phyloP scores from a whole-genome alignment of 1,140 invertebrate genomes.

The Drosophila saltans region DNA sequence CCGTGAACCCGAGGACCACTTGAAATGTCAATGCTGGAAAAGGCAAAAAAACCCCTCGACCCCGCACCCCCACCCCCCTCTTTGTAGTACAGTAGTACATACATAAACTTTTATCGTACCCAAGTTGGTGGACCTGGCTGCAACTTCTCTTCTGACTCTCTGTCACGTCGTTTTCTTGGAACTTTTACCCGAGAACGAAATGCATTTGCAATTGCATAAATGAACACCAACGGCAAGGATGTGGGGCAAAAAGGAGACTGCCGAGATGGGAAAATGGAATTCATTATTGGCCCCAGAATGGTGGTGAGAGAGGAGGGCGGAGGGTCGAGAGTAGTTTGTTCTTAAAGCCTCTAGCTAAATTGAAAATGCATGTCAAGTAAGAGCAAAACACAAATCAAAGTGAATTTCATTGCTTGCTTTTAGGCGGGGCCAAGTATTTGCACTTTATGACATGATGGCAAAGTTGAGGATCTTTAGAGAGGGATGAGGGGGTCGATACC shows the following conservation, averaged over 20 bases:
- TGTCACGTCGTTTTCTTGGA: constrained; percentile 55
- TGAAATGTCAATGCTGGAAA: constrained; percentile 78
- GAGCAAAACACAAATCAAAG: constrained; percentile 67
- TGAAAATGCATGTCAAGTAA: constrained; percentile 79
- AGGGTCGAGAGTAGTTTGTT: neutral
- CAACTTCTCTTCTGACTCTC: constrained; percentile 25
- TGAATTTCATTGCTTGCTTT: constrained; percentile 54
- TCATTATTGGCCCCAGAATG: constrained; percentile 64
- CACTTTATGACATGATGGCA: constrained; percentile 71
- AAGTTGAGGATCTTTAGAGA: neutral
- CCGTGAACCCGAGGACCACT: constrained; percentile 50
- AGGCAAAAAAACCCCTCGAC: constrained; percentile 5
- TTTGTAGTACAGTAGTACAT: constrained; percentile 39
- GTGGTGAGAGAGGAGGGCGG: neutral
- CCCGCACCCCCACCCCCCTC: no score
- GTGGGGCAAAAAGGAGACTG: neutral
- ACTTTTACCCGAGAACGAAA: constrained; percentile 52
- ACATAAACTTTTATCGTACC: constrained; percentile 77
- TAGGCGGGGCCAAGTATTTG: constrained; percentile 41
- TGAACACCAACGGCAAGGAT: constrained; percentile 37
- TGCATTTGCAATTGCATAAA: constrained; percentile 69
- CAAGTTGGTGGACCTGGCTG: constrained; percentile 8
- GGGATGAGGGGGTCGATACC: neutral
- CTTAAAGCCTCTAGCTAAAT: constrained; percentile 69
- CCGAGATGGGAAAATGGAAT: constrained; percentile 60